Conservation (phyloP, 1,140 invertebrate species). For the Saccostrea glomerata region DNA sequence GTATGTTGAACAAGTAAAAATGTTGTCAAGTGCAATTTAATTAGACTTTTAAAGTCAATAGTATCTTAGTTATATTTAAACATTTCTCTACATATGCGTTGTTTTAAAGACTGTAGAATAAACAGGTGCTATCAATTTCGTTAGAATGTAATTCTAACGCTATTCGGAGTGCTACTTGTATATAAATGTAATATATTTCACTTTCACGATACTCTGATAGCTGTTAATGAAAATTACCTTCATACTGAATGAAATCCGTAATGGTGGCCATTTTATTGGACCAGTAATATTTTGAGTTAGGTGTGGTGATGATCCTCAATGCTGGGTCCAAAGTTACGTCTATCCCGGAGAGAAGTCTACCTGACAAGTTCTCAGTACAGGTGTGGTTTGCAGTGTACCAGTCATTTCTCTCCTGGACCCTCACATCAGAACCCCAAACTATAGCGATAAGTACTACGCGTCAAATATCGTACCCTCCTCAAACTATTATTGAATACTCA, state of each 20-base stretch:
- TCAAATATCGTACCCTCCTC: neutral
- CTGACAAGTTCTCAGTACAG: neutral
- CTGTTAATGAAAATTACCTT: neutral
- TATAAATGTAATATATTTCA: too few species aligned
- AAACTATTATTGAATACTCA: too few species aligned
- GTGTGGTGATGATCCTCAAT: neutral
- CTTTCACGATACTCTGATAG: neutral
- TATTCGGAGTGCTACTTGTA: too few species aligned
- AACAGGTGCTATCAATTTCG: too few species aligned
- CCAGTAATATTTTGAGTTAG: neutral
- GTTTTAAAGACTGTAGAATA: too few species aligned
- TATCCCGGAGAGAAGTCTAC: neutral
- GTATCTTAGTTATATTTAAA: too few species aligned
- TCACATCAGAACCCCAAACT: neutral
- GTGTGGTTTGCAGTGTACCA: neutral
- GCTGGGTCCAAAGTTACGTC: neutral
- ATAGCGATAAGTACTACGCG: neutral
- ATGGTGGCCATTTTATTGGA: slow-evolving; percentile 15
- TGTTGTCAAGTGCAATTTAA: too few species aligned
- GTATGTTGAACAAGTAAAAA: too few species aligned
- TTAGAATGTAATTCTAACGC: too few species aligned
- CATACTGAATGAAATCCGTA: slow-evolving; percentile 24
- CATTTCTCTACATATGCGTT: too few species aligned
- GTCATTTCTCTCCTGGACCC: neutral
- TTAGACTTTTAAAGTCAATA: too few species aligned